Percentiles rank a stretch among this genome's conserved stretches.
phyloP scores from a whole-genome alignment of 2,888 invertebrate genomes.

The Endotricha flammealis region DNA sequence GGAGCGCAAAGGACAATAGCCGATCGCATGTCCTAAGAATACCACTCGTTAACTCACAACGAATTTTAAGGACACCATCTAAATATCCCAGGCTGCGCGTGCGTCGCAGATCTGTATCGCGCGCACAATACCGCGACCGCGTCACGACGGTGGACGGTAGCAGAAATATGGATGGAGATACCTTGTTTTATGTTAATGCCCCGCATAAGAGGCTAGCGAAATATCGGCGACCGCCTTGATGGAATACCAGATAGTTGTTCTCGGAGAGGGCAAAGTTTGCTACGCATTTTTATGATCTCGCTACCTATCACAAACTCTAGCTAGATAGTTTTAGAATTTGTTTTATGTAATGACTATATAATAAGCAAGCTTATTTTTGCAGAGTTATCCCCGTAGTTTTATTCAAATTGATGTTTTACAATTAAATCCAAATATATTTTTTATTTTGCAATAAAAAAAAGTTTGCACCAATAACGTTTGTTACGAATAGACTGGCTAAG shows the following conservation, averaged over 20 bases:
- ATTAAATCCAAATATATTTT: too few species aligned
- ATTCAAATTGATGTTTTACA: not conserved
- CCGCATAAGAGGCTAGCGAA: conserved; percentile 44
- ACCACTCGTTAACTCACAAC: not conserved
- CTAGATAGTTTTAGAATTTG: too few species aligned
- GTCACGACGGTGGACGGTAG: conserved; percentile 70
- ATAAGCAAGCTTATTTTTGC: too few species aligned
- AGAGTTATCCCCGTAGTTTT: not conserved
- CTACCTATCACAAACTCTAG: too few species aligned
- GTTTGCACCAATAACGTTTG: too few species aligned
- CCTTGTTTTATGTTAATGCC: conserved; percentile 76
- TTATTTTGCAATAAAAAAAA: too few species aligned
- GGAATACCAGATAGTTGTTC: conserved; percentile 1
- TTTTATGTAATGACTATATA: too few species aligned
- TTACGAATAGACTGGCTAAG: too few species aligned
- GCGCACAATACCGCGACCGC: conserved; percentile 69
- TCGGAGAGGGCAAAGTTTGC: not conserved
- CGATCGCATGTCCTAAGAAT: not conserved
- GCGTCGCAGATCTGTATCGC: conserved; percentile 73
- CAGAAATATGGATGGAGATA: conserved; percentile 68
- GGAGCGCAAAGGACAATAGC: conserved; percentile 8
- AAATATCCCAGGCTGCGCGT: conserved; percentile 13
- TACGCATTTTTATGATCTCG: not conserved
- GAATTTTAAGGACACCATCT: not conserved
- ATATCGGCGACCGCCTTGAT: not conserved